These are phyloP conservation scores for Bothrops jararaca DNA, from an alignment of 2,113 vertebrate genomes.

Conservation along the genomic window DNA sequence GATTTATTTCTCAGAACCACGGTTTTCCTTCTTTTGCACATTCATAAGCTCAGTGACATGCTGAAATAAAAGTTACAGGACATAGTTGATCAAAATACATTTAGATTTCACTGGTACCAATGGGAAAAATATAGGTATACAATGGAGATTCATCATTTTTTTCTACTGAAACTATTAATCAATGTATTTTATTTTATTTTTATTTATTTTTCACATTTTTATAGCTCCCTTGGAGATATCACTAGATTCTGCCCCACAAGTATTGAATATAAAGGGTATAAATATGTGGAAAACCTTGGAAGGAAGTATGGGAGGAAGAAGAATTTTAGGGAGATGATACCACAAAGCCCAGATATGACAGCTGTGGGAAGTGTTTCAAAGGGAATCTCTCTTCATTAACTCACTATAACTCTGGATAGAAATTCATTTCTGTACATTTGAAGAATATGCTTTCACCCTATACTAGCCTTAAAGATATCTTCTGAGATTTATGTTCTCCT, in stretches of 20 bases:
- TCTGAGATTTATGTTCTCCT: neutral
- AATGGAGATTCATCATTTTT: neutral
- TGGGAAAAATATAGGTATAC: neutral
- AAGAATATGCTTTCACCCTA: neutral
- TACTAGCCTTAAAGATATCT: neutral
- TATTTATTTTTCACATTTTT: neutral
- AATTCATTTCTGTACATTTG: neutral
- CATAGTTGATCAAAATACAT: neutral
- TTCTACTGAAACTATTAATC: neutral
- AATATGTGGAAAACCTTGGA: neutral
- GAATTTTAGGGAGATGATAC: neutral
- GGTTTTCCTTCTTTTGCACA: neutral
- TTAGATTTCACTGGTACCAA: neutral
- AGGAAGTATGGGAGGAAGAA: neutral
- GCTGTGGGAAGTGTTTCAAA: neutral
- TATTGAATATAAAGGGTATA: neutral
- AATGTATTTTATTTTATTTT: neutral
- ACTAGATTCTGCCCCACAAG: neutral
- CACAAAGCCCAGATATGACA: neutral
- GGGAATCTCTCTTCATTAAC: neutral
- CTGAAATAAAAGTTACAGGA: neutral
- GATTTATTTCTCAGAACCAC: neutral
- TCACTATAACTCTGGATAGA: neutral
- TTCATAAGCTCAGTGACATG: neutral
- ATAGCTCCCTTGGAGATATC: neutral